These are phyloP conservation scores for Drosophila ustulata DNA, from an alignment of 2,888 invertebrate genomes.

Conservation along the genomic window DNA sequence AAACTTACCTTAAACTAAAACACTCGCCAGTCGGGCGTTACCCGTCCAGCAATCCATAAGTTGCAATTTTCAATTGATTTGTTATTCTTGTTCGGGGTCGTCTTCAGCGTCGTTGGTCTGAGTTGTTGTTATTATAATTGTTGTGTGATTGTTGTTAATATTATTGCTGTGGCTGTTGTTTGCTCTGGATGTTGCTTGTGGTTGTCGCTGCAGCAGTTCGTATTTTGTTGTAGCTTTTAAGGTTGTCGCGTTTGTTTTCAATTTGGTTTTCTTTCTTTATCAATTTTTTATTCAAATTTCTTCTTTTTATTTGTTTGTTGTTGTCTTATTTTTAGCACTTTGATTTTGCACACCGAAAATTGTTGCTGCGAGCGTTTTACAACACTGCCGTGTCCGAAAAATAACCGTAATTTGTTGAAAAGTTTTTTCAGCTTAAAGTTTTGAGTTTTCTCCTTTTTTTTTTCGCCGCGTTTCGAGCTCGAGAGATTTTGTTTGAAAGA, in stretches of 20 bases:
- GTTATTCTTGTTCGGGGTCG: slow-evolving; percentile 48
- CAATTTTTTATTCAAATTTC: slow-evolving; percentile 10
- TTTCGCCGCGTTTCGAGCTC: slow-evolving; percentile 38
- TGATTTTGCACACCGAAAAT: slow-evolving; percentile 61
- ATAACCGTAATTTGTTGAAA: slow-evolving; percentile 31
- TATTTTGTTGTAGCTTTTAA: slow-evolving; percentile 19
- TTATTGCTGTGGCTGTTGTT: slow-evolving; percentile 21
- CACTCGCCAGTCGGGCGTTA: slow-evolving; percentile 86
- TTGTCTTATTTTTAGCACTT: slow-evolving; percentile 36
- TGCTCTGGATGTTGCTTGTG: slow-evolving; percentile 29
- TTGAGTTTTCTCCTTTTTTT: slow-evolving; percentile 18
- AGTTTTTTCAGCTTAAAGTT: slow-evolving; percentile 22
- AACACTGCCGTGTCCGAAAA: slow-evolving; percentile 62
- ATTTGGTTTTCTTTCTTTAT: slow-evolving; percentile 12
- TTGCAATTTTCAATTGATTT: slow-evolving; percentile 81
- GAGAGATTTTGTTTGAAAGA: slow-evolving; percentile 47
- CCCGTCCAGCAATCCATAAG: slow-evolving; percentile 86
- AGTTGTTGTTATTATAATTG: slow-evolving; percentile 30
- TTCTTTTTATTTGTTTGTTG: neutral
- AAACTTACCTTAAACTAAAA: slow-evolving; percentile 85
- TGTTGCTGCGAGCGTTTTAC: slow-evolving; percentile 53
- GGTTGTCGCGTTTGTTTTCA: slow-evolving; percentile 23
- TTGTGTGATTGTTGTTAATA: slow-evolving; percentile 40
- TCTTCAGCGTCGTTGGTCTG: slow-evolving; percentile 46
- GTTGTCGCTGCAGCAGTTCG: slow-evolving; percentile 28